Conservation (phyloP, 2,797 vertebrate genomes). For the Apodemus agrarius region DNA sequence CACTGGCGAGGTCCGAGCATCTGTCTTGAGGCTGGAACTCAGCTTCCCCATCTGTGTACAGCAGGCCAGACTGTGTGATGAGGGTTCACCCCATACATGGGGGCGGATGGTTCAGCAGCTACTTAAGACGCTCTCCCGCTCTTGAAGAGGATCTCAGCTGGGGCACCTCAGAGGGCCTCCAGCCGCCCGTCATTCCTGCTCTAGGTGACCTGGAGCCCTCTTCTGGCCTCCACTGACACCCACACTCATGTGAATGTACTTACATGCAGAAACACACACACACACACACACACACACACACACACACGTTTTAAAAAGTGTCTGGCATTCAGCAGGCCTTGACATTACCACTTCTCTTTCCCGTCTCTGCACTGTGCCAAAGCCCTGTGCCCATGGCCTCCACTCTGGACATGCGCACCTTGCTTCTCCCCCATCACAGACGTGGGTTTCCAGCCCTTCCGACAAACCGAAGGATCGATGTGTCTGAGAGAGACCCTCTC, state of each 20-base stretch:
- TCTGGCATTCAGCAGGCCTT: not conserved
- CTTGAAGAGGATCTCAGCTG: not conserved
- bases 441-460: not conserved
- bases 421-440: not conserved
- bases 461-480: not conserved
- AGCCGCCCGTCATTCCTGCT: not conserved
- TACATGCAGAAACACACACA: not conserved
- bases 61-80: fast-evolving
- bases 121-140: not conserved
- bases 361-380: not conserved
- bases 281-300: not conserved
- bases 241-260: not conserved
- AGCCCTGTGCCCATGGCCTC: not conserved
- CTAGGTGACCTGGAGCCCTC: not conserved
- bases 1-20: fast-evolving
- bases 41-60: not conserved
- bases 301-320: not conserved
- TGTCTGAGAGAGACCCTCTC: not conserved
- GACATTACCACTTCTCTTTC: fast-evolving
- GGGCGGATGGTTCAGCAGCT: not conserved
- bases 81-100: not conserved
- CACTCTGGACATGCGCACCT: not conserved
- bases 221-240: not conserved
- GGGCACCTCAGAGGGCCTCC: not conserved
- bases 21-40: not conserved